Evolutionary conservation across 1,140 invertebrate species (phyloP), one percentile per base, ranked within the genome.

Genomic region (Campoletis sonorensis): DNA sequence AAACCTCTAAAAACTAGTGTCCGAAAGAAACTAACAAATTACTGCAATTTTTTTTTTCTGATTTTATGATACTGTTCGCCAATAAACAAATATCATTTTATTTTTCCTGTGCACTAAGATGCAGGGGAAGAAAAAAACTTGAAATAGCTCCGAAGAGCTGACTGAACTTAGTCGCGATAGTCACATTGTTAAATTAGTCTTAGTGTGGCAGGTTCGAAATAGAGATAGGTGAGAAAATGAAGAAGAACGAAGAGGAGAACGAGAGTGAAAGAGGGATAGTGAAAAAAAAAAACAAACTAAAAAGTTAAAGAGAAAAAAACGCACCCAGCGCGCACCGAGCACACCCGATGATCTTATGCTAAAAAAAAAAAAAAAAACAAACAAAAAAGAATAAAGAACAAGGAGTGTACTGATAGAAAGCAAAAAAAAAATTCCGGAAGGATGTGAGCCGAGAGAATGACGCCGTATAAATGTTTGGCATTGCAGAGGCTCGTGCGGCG

Each of bases 381-480:
- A 45, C 10, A 70, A 30, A 5, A 45, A 33, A 33, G 30, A 2
- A 51, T 7, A 51, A 54, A 54, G n/a, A 54, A 0, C 49, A 49
- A 75, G 72, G 49, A 54, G 30, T 54, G 49, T 58, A 37, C 51
- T 54, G 37, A 27, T 77, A 79, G 79, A 78, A 79, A 27, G 51
- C 80, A 76, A 80, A 67, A 40, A 67, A 40, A 64, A 83, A 49
- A 80, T 81, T 64, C 73, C 64, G 81, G 78, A 68, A 64, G 79
- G 78, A 75, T 84, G 68, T 80, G 64, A 79, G 58, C 49, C 40
- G 71, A 86, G 77, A 83, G 81, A 88, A 89, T 89, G 86, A 89
- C 86, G 84, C 81, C 83, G 79, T 88, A 86, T 89, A 86, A 82
- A 89, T 89, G 85, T 88, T 91, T 91, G 90, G 83, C 88, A 90